Conservation (phyloP, 2,113 vertebrate species). For the Cranoglanis bouderius region DNA sequence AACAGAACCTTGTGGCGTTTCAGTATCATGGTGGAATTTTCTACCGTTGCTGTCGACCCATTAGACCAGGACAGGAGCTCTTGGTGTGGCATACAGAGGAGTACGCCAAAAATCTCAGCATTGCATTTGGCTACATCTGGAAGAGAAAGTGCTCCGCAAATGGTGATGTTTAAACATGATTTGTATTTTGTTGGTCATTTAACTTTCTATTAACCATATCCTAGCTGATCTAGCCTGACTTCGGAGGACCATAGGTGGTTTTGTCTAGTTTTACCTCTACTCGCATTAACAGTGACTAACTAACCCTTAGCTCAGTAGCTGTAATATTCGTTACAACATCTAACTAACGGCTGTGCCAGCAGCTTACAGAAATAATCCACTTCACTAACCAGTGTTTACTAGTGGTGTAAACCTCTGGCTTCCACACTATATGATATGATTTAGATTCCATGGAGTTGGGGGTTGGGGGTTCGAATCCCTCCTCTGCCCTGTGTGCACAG, state of each 20-base stretch:
- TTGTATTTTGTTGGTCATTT: background rate
- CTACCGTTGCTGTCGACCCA: background rate
- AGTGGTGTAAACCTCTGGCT: too few relatives aligned
- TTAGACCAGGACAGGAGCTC: slow-evolving; percentile 3
- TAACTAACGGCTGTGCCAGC: background rate
- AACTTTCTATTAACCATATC: background rate
- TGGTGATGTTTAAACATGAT: background rate
- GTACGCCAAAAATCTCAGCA: slow-evolving; percentile 3
- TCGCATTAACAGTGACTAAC: background rate
- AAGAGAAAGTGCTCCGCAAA: slow-evolving; percentile 15
- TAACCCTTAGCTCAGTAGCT: background rate
- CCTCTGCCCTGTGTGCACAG: too few relatives aligned
- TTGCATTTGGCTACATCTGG: slow-evolving; percentile 4
- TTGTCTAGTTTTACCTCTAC: background rate
- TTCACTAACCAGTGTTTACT: too few relatives aligned
- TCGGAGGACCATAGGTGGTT: background rate
- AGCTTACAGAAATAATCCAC: too few relatives aligned
- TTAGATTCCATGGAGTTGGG: too few relatives aligned
- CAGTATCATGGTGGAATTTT: slow-evolving; percentile 3
- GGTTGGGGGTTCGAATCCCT: too few relatives aligned
- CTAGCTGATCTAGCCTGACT: background rate
- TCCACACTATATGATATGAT: too few relatives aligned
- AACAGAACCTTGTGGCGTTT: background rate
- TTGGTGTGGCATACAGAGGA: background rate
- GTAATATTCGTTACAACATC: background rate